A percentile compares a stretch with the other conserved stretches of the same genome.
These are phyloP conservation scores for Cantharis nigra DNA, from an alignment of 2,888 invertebrate genomes.

Conservation along the genomic window DNA sequence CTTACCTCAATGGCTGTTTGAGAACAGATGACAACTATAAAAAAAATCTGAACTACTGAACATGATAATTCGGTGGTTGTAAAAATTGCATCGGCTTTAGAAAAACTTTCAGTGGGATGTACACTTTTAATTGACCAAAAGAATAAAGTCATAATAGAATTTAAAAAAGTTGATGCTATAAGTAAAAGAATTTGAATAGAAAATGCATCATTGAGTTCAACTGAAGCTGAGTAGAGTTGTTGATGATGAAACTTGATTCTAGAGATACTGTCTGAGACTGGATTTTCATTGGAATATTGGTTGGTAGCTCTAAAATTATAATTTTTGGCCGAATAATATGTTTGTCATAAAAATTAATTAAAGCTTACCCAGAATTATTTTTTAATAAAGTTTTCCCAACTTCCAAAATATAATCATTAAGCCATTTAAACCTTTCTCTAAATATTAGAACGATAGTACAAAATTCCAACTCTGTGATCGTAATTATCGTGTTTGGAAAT, in stretches of 20 bases:
- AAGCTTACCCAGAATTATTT: not conserved
- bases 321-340: not conserved
- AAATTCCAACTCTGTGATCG: slow-evolving; percentile 4
- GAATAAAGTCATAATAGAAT: not conserved
- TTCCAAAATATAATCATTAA: slow-evolving; percentile 1
- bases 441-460: not conserved
- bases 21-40: slow-evolving; percentile 2
- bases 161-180: not conserved
- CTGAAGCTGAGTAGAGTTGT: not conserved
- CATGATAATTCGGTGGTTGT: not conserved
- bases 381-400: not conserved
- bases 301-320: not conserved
- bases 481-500: not conserved
- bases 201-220: not conserved
- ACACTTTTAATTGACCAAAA: slow-evolving; percentile 3
- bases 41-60: not conserved
- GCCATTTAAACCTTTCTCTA: not conserved
- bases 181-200: slow-evolving; percentile 8
- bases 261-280: not conserved
- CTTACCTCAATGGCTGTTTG: slow-evolving; percentile 6
- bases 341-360: too few species aligned
- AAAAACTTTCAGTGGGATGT: not conserved
- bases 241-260: not conserved
- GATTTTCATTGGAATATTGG: not conserved
- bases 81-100: not conserved